Evolutionary conservation across 2,888 invertebrate genomes (phyloP).

Genomic region (Frankliniella fusca): DNA sequence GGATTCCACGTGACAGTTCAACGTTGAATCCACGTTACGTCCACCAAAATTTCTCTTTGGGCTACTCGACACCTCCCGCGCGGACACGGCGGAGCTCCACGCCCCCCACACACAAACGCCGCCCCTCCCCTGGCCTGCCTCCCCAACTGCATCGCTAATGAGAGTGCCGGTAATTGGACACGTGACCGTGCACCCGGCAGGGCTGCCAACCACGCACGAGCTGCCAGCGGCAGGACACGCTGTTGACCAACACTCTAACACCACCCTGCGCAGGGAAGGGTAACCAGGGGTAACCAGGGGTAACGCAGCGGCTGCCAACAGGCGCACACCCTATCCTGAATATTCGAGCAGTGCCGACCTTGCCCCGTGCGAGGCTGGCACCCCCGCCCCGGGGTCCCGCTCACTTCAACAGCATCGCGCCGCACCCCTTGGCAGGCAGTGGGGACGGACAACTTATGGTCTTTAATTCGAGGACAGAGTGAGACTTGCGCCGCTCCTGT

Average conservation of each 20-base stretch:
- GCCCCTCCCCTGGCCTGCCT: neutral
- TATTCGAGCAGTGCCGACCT: too few species aligned
- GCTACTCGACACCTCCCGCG: neutral
- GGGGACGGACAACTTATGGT: neutral
- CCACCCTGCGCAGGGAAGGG: too few species aligned
- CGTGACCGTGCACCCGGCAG: slow-evolving; percentile 12
- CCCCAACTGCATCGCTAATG: slow-evolving; percentile 10
- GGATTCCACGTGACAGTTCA: too few species aligned
- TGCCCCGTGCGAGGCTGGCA: too few species aligned
- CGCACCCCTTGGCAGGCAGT: neutral
- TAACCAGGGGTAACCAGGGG: too few species aligned
- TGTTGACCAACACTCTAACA: too few species aligned
- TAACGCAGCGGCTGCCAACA: too few species aligned
- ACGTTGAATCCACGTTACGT: too few species aligned
- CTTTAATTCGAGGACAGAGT: neutral
- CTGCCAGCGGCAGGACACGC: neutral
- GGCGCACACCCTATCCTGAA: too few species aligned
- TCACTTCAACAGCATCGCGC: neutral
- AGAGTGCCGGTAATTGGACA: slow-evolving; percentile 13
- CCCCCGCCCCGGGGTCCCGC: too few species aligned
- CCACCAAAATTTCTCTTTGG: too few species aligned
- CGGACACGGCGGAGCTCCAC: neutral
- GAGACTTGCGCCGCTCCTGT: neutral
- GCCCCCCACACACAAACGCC: neutral
- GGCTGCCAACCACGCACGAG: neutral